Evolutionary conservation across 2,888 invertebrate genomes (phyloP), one percentile per base, ranked within the genome.

Genomic region (Merodon equestris): DNA sequence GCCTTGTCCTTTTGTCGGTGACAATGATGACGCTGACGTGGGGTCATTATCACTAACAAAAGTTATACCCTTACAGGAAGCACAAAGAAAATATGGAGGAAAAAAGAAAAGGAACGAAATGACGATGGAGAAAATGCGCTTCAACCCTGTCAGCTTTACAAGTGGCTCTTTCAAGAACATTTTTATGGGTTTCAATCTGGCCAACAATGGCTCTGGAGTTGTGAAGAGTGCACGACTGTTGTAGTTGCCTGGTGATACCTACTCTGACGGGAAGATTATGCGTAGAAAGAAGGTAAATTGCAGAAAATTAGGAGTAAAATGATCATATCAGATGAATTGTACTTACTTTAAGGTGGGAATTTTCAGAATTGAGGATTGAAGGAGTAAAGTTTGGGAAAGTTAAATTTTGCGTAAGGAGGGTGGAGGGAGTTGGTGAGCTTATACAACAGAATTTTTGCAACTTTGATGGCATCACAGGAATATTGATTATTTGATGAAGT

Each of bases 1-100:
- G 7, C 27, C 27, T 7, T 27, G 7, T 27, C 27, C 38, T 50
- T 63, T 71, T 71, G 71, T 71, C 56, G 44, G 36, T 45, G 57
- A 56, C 42, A 63, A 63, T 44, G 63, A 56, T 71, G 71, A 71
- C 56, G 63, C 63, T 50, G 56, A 71, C 63, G 56, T 63, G 18
- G 71, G 63, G 57, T 71, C 63, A 71, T 71, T 71, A 63, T 71
- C 71, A 56, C 63, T 54, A 48, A 70, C 71, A 63, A 63, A 63
- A 71, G 71, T 57, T 71, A 50, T 51, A 57, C 19, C 56, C 56
- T 48, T 50, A 54, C 14, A 47, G 18, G 48, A 53, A 12, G 38
- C 40, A 19, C 10, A 45, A 70, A 50, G 36, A 48, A 15, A 12
- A 27, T 27, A 7, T 27, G 2, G 27, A 27, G 7, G 7, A 27